Percentiles rank a stretch among this genome's conserved stretches.
phyloP scores from a whole-genome alignment of 2,797 vertebrate species.

The Enteromius radiatus region DNA sequence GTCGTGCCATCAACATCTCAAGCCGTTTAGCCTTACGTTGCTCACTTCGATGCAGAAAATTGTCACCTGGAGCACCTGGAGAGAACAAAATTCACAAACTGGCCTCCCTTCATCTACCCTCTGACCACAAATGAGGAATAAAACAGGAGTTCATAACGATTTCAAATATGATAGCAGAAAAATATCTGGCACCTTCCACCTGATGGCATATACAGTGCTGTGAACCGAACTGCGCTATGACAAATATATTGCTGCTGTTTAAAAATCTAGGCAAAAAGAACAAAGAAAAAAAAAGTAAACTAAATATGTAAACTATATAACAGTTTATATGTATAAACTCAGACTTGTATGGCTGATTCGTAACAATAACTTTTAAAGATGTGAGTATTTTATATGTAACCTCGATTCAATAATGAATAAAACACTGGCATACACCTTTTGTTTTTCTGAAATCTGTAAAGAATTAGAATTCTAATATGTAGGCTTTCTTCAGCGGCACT shows the following conservation, averaged over 20 bases:
- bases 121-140: slow-evolving; percentile 11
- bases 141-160: slow-evolving; percentile 5
- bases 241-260: not conserved
- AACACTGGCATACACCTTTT: not conserved
- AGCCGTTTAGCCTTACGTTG: slow-evolving; percentile 59
- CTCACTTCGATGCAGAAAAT: slow-evolving; percentile 56
- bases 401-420: not conserved
- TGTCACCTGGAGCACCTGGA: slow-evolving; percentile 33
- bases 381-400: not conserved
- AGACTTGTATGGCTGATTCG: not conserved
- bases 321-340: not conserved
- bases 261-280: not conserved
- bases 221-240: not conserved
- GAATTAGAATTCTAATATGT: slow-evolving; percentile 8
- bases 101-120: slow-evolving; percentile 1
- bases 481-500: slow-evolving; percentile 6
- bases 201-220: not conserved
- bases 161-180: slow-evolving; percentile 6
- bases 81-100: slow-evolving; percentile 31
- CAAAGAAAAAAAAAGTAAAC: no score
- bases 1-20: slow-evolving; percentile 71
- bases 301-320: no score
- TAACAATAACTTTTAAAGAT: not conserved
- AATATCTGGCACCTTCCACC: not conserved
- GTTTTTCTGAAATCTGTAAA: not conserved